These are phyloP conservation scores for Peucedramus taeniatus DNA, from an alignment of 2,113 vertebrate species.

Conservation along the genomic window DNA sequence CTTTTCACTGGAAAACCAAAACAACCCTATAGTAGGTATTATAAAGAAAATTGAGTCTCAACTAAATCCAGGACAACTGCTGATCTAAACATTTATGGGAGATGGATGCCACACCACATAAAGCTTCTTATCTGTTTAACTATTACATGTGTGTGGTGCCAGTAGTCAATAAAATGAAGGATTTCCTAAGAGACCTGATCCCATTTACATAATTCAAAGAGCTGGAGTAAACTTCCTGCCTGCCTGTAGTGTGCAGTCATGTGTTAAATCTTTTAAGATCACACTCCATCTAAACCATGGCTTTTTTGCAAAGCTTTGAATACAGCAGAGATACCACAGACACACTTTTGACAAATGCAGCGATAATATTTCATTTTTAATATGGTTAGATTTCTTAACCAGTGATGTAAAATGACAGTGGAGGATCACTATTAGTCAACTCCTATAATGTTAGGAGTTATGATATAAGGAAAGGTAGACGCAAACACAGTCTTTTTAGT, in stretches of 20 bases:
- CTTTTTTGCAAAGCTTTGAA: background rate
- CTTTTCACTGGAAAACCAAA: background rate
- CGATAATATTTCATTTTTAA: background rate
- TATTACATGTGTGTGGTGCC: background rate
- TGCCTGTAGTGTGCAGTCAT: background rate
- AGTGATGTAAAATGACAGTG: background rate
- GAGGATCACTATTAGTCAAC: background rate
- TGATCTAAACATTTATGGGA: background rate
- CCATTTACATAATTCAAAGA: background rate
- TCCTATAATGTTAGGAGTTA: background rate
- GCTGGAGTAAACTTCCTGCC: background rate
- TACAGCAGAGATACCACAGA: background rate
- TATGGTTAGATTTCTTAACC: background rate
- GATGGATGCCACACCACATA: background rate
- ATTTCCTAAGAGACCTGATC: background rate
- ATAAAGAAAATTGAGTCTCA: background rate
- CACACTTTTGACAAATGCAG: background rate
- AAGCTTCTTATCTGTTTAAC: background rate
- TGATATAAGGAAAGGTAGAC: background rate
- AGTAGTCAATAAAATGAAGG: background rate
- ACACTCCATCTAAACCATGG: background rate
- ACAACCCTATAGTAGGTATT: background rate
- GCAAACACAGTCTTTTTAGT: background rate
- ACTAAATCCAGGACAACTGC: background rate
- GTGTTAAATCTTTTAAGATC: background rate